Conservation (phyloP, 2,888 invertebrate genomes). For the Trichopria drosophilae region DNA sequence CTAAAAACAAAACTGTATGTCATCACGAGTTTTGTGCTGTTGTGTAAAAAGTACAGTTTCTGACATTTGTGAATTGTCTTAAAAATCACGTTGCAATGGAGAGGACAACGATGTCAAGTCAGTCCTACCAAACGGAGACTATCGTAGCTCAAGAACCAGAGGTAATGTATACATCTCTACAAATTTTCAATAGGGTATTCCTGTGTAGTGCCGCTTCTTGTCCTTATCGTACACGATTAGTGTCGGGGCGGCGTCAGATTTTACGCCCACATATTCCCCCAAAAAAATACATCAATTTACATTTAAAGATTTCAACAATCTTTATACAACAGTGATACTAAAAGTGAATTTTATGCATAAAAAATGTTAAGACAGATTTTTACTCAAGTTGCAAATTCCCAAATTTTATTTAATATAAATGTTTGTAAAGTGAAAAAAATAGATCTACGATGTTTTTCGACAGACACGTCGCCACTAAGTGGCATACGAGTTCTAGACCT, state of each 20-base stretch:
- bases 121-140: conserved; percentile 52
- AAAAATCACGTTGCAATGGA: too few species aligned
- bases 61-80: too few species aligned
- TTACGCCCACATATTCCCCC: too few species aligned
- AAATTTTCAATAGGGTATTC: background rate
- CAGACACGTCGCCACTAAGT: conserved; percentile 64
- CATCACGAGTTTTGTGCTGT: too few species aligned
- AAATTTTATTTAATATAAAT: background rate
- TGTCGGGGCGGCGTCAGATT: too few species aligned
- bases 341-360: conserved; percentile 1
- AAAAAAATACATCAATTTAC: too few species aligned
- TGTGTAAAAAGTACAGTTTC: too few species aligned
- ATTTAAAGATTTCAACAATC: background rate
- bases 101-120: too few species aligned
- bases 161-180: conserved; percentile 40
- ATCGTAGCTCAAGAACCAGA: conserved; percentile 48
- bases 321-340: background rate
- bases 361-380: too few species aligned
- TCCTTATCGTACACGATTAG: too few species aligned
- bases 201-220: background rate
- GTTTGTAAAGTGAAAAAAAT: background rate
- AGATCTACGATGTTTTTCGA: background rate
- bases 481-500: conserved; percentile 78
- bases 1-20: too few species aligned
- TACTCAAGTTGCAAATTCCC: conserved; percentile 21